Evolutionary conservation across 2,113 vertebrate species (phyloP), one percentile per base, ranked within the genome.

Genomic region (Epinephelus lanceolatus): DNA sequence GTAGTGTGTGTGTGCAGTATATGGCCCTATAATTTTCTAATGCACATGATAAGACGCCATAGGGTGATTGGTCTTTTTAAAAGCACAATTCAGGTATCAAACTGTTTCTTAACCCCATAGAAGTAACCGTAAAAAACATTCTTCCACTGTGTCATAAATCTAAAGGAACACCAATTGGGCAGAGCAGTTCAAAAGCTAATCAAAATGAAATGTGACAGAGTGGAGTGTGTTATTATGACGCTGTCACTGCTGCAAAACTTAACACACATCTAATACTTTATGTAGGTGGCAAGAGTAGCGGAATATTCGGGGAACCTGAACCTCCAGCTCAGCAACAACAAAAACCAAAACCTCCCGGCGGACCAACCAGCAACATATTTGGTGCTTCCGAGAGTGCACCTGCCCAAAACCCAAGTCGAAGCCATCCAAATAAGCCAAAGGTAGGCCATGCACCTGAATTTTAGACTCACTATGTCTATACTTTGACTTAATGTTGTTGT

Each of bases 391-490:
- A 95, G 0, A 88, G 86, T 59, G 66, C 94, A 40, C 72, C 92
- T n/a, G 80, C 75, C 2, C 87, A 93, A 74, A 91, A 77, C 77
- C 23, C 73, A 18, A 93, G 90, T 17, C 89, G 93, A 88, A 94
- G 94, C 62, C 97, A 98, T 84, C 97, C 97, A 6, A 98, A 98
- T 91, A 99, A 99, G 80, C 98, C 98, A 79, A 99, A 98, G 98
- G 98, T 99, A 95, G 12, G 71, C 19, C 5, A 23, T 8, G 45
- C 56, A 42, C 4, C n/a, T 27, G 21, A 0, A 27, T 66, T 1
- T 21, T 7, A 30, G 15, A 6, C 2, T 47, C 1, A 2, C 11
- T 27, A 27, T 57, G 7, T 42, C 1, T 62, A 0, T 8, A 11
- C 4, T 37, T 66, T 42, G 5, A 33, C 18, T 27, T 37, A 30